Conservation (phyloP, 2,888 invertebrate genomes). For the Crepidodera aurea region DNA sequence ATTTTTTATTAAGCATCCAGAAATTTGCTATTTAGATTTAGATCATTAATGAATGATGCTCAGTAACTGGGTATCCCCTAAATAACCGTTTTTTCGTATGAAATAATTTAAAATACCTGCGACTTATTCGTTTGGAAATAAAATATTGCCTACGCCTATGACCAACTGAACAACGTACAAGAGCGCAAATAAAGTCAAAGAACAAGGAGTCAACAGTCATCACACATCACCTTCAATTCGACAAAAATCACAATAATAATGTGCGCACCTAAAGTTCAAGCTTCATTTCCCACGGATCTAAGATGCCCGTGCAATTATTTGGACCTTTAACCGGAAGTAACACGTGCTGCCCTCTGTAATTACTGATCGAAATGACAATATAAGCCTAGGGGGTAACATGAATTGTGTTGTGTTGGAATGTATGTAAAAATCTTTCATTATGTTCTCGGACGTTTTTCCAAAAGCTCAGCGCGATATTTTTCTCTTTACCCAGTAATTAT, state of each 20-base stretch:
- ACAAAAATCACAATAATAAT: conserved; percentile 6
- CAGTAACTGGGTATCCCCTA: too few relatives aligned
- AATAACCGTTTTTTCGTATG: too few relatives aligned
- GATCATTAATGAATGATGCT: too few relatives aligned
- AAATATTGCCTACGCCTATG: neutral
- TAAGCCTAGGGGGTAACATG: conserved; percentile 48
- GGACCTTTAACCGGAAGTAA: conserved; percentile 56
- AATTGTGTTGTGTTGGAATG: conserved; percentile 47
- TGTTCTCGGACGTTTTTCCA: conserved; percentile 37
- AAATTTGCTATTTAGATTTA: too few relatives aligned
- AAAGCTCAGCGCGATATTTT: conserved; percentile 50
- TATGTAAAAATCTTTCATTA: conserved; percentile 38
- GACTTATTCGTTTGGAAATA: too few relatives aligned
- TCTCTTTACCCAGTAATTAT: conserved; percentile 46
- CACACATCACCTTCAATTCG: conserved; percentile 17
- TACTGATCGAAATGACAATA: conserved; percentile 45
- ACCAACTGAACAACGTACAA: conserved; percentile 10
- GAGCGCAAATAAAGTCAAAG: conserved; percentile 18
- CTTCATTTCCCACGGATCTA: conserved; percentile 55
- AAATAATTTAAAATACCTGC: too few relatives aligned
- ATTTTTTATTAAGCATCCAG: too few relatives aligned
- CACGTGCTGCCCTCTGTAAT: conserved; percentile 55
- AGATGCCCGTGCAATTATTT: conserved; percentile 55
- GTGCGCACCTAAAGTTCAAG: neutral
- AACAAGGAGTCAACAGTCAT: conserved; percentile 23